Percentiles rank a stretch among this genome's conserved stretches.
Evolutionary conservation across 2,113 vertebrate species (phyloP).

Genomic region (Dasyprocta punctata): DNA sequence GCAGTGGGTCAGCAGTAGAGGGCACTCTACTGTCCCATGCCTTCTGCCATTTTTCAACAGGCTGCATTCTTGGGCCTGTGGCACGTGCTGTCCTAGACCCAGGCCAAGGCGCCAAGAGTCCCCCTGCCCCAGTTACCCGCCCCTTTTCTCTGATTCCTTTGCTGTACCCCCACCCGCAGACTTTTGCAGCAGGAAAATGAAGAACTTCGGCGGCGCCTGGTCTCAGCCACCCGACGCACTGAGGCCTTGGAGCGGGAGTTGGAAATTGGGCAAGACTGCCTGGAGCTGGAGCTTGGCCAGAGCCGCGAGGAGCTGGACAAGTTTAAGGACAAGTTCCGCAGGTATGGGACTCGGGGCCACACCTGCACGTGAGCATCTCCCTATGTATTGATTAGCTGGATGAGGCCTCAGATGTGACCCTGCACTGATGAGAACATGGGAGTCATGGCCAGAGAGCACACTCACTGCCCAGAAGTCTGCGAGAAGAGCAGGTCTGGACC

Average conservation of each 20-base stretch:
- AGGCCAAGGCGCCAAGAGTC: not conserved
- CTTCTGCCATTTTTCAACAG: not conserved
- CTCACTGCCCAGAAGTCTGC: not conserved
- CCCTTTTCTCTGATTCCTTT: conserved; percentile 33
- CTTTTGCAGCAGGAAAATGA: conserved; percentile 98
- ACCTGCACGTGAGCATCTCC: not conserved
- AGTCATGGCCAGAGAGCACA: not conserved
- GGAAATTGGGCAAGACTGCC: conserved; percentile 94
- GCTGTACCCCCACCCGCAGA: conserved; percentile 82
- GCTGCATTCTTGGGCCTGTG: not conserved
- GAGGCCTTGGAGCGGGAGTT: conserved; percentile 96
- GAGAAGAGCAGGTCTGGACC: not conserved
- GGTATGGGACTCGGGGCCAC: conserved; percentile 83
- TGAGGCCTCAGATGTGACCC: not conserved
- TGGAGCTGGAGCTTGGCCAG: conserved; percentile 95
- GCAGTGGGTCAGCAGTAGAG: not conserved
- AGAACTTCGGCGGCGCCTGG: conserved; percentile 92
- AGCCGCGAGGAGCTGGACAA: conserved; percentile 97
- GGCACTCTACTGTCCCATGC: not conserved
- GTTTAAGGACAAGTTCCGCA: conserved; percentile 98
- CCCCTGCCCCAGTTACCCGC: not conserved
- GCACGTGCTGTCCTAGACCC: not conserved
- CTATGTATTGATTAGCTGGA: not conserved
- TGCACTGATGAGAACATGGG: not conserved
- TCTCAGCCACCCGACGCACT: conserved; percentile 94